Conservation (phyloP, 2,888 invertebrate genomes). For the Andrena chrysosceles region DNA sequence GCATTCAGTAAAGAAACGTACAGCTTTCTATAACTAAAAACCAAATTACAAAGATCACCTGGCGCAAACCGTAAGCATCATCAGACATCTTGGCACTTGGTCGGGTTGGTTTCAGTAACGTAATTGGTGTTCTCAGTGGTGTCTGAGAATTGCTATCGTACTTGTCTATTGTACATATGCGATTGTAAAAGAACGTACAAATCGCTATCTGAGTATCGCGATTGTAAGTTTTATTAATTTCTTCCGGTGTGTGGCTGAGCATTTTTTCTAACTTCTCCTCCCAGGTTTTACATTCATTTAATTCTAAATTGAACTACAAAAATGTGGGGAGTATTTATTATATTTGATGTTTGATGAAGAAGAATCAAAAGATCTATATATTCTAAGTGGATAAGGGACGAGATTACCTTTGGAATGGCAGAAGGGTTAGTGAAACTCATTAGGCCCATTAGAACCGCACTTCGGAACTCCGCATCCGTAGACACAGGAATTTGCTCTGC, state of each 20-base stretch:
- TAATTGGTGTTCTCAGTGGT: conserved; percentile 87
- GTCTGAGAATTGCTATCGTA: conserved; percentile 84
- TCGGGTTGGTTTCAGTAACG: conserved; percentile 88
- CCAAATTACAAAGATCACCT: conserved; percentile 73
- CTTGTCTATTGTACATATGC: neutral
- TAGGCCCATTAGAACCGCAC: conserved; percentile 87
- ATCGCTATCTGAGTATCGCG: conserved; percentile 19
- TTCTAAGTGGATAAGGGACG: too few relatives aligned
- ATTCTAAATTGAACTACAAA: conserved; percentile 79
- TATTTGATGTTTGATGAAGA: neutral
- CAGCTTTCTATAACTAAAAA: too few relatives aligned
- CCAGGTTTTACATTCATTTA: conserved; percentile 86
- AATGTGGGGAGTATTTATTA: neutral
- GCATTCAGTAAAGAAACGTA: neutral
- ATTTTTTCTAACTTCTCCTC: conserved; percentile 87
- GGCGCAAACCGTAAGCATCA: conserved; percentile 88
- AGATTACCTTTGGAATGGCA: conserved; percentile 82
- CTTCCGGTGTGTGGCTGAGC: conserved; percentile 70
- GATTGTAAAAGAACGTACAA: conserved; percentile 39
- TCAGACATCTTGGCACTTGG: conserved; percentile 86
- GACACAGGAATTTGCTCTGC: conserved; percentile 85
- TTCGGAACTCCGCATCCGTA: conserved; percentile 86
- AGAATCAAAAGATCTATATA: neutral
- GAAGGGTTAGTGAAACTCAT: conserved; percentile 86
- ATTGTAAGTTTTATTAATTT: neutral